A percentile compares a stretch with the other conserved stretches of the same genome.
Evolutionary conservation across 2,113 vertebrate species (phyloP).

Genomic region (Cranoglanis bouderius): DNA sequence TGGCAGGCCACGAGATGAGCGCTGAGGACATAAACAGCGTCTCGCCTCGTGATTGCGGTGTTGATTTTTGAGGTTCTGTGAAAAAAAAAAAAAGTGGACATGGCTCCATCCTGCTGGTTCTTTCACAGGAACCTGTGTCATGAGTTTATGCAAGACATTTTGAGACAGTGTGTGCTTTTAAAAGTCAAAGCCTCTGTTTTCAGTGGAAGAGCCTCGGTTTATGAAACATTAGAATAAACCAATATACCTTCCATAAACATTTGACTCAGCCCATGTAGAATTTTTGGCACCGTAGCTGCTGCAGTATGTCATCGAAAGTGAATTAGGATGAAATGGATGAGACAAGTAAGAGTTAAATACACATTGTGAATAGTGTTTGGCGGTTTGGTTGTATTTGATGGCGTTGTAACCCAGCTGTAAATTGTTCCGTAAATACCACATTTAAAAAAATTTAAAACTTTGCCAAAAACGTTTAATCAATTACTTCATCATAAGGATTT

Average conservation of each 20-base stretch:
- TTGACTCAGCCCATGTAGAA: not conserved
- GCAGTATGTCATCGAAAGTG: not conserved
- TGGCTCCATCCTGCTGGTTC: constrained; percentile 34
- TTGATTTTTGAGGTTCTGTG: not conserved
- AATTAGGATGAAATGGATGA: constrained; percentile 20
- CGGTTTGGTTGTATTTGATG: constrained; percentile 27
- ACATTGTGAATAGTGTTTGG: constrained; percentile 12
- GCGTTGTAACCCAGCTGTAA: not conserved
- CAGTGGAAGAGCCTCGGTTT: constrained; percentile 5
- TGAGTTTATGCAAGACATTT: constrained; percentile 60
- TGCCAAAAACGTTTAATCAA: constrained; percentile 24
- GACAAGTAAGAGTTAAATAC: constrained; percentile 10
- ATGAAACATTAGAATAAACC: constrained; percentile 15
- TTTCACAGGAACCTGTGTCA: constrained; percentile 62
- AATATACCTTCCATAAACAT: constrained; percentile 37
- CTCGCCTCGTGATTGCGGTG: constrained; percentile 10
- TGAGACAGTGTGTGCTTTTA: constrained; percentile 46
- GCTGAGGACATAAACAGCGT: constrained; percentile 6
- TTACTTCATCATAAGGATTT: constrained; percentile 24
- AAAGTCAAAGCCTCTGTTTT: not conserved
- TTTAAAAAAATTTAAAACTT: constrained; percentile 4
- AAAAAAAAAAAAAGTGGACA: constrained; percentile 44
- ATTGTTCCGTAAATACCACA: not conserved
- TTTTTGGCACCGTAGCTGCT: not conserved
- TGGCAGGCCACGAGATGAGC: constrained; percentile 29